A percentile compares a stretch with the other conserved stretches of the same genome.
phyloP scores from a whole-genome alignment of 2,113 vertebrate species.

The Rissa tridactyla region DNA sequence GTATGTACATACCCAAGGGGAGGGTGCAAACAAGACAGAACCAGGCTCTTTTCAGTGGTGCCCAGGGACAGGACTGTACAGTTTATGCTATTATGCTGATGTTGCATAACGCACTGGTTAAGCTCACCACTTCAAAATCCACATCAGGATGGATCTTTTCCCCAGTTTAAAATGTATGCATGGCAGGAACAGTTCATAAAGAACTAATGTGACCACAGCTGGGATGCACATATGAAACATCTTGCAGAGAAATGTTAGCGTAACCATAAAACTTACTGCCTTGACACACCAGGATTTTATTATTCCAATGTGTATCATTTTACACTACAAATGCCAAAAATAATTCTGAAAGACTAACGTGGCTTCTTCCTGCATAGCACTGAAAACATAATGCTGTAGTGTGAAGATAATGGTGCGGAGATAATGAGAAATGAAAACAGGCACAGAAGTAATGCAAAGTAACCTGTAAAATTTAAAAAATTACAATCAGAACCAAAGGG shows the following conservation, averaged over 20 bases:
- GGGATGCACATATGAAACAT: constrained; percentile 24
- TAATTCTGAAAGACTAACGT: constrained; percentile 2
- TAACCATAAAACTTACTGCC: constrained; percentile 3
- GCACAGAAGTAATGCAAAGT: neutral
- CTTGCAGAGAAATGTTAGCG: constrained; percentile 5
- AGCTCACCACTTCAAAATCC: neutral
- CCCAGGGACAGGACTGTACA: neutral
- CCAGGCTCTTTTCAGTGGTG: neutral
- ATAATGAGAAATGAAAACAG: neutral
- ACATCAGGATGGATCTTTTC: neutral
- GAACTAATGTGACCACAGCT: constrained; percentile 25
- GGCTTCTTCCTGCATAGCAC: neutral
- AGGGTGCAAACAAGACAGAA: neutral
- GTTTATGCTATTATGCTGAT: neutral
- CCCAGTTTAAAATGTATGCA: neutral
- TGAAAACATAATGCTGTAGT: neutral
- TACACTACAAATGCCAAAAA: constrained; percentile 27
- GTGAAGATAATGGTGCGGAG: neutral
- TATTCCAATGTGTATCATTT: constrained; percentile 11
- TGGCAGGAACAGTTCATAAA: neutral
- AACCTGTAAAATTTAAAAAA: neutral
- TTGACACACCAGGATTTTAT: neutral
- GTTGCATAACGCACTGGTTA: neutral
- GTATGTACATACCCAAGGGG: neutral
- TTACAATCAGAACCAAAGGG: neutral